Evolutionary conservation across 2,113 vertebrate species (phyloP).

Genomic region (Ptychochromis oligacanthus): DNA sequence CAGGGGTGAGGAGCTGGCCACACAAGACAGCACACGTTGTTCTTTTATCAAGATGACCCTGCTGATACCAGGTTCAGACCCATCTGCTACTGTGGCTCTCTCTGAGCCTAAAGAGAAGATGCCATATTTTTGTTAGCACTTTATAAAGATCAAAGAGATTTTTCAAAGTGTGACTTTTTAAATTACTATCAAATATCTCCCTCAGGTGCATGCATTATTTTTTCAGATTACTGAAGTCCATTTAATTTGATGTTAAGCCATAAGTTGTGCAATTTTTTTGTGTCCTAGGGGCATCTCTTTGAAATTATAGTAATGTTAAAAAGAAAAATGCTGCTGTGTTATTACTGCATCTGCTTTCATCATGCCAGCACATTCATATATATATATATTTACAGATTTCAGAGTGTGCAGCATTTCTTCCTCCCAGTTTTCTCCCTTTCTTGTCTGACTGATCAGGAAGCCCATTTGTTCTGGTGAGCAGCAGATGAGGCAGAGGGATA

Average conservation of each 20-base stretch:
- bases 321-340: background rate
- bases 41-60: conserved; percentile 43
- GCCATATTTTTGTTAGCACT: background rate
- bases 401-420: background rate
- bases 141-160: background rate
- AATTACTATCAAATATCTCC: background rate
- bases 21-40: conserved; percentile 37
- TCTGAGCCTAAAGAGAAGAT: background rate
- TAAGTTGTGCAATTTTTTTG: background rate
- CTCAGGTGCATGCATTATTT: background rate
- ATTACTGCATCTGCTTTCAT: background rate
- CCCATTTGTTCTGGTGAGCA: conserved; percentile 17
- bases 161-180: background rate
- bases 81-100: conserved; percentile 42
- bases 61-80: conserved; percentile 42
- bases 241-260: background rate
- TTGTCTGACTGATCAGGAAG: background rate
- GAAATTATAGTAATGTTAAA: background rate
- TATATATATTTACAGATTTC: background rate
- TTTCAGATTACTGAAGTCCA: background rate
- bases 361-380: background rate
- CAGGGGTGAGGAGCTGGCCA: conserved; percentile 38
- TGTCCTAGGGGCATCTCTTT: background rate
- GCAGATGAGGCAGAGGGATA: conserved; percentile 30
- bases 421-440: background rate